Percentiles rank a stretch among this genome's conserved stretches.
phyloP scores from a whole-genome alignment of 23 tunicate genomes.

The Oikopleura dioica region DNA sequence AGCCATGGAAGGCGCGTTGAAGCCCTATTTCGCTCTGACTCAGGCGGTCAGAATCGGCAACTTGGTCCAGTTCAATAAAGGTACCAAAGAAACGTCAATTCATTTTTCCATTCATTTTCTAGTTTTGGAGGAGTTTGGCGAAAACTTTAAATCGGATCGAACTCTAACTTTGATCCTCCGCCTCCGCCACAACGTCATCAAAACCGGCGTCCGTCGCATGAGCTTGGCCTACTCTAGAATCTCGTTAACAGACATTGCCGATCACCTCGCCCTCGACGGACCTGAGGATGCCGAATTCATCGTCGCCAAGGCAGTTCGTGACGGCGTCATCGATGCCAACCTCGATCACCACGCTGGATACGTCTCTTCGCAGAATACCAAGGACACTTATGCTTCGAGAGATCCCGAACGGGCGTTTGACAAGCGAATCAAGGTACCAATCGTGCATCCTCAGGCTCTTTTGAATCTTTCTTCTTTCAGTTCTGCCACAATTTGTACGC shows the following conservation, averaged over 20 bases:
- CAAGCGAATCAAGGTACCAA: constrained; percentile 46
- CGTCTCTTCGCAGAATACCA: constrained; percentile 51
- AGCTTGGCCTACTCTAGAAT: constrained; percentile 51
- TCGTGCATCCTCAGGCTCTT: no score
- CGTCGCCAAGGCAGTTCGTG: constrained; percentile 78
- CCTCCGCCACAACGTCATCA: constrained; percentile 80
- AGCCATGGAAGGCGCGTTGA: constrained; percentile 31
- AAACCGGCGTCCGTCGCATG: constrained; percentile 73
- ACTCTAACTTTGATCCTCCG: constrained; percentile 62
- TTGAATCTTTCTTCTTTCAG: not conserved
- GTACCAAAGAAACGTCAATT: no score
- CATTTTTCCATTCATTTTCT: no score
- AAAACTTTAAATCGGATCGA: constrained; percentile 30
- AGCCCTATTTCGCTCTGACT: constrained; percentile 34
- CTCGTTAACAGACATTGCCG: constrained; percentile 38
- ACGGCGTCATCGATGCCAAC: constrained; percentile 89
- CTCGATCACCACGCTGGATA: constrained; percentile 59
- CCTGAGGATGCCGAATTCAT: constrained; percentile 95
- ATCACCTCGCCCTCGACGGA: constrained; percentile 48
- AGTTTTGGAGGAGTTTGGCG: constrained; percentile 29
- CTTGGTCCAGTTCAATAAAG: not conserved
- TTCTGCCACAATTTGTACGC: not conserved
- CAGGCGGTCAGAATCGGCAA: constrained; percentile 15
- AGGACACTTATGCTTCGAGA: constrained; percentile 41
- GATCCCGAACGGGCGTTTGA: constrained; percentile 92